Conservation (phyloP, 2,113 vertebrate species). For the Megalops atlanticus region DNA sequence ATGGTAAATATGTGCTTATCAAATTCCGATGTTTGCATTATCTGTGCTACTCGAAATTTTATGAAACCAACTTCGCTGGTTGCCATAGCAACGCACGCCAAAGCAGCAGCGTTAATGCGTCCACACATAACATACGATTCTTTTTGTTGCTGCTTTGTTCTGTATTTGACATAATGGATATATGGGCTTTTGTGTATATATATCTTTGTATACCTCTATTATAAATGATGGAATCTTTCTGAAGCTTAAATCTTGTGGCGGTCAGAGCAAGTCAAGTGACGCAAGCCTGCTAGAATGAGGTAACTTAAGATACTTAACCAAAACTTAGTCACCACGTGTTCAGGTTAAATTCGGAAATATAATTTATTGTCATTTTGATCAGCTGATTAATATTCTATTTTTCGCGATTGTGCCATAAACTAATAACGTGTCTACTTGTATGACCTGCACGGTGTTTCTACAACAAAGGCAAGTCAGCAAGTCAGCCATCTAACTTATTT, state of each 20-base stretch:
- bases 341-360: not conserved
- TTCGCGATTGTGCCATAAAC: not conserved
- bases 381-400: too few species aligned
- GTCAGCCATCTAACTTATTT: not conserved
- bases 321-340: too few species aligned
- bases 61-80: conserved; percentile 38
- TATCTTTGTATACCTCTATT: too few species aligned
- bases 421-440: not conserved
- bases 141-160: not conserved
- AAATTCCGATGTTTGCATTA: not conserved
- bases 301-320: too few species aligned
- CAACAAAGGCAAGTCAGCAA: too few species aligned
- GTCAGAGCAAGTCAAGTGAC: not conserved
- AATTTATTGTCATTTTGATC: not conserved
- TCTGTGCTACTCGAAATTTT: not conserved
- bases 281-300: too few species aligned
- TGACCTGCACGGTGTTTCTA: too few species aligned
- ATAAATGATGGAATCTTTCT: too few species aligned
- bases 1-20: conserved; percentile 6
- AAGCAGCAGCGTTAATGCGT: not conserved
- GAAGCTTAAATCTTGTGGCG: too few species aligned
- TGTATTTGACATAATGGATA: not conserved
- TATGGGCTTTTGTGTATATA: not conserved
- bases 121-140: not conserved
- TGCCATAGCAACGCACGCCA: conserved; percentile 60